phyloP scores from a whole-genome alignment of 2,797 vertebrate genomes.

The Phylloscopus collybita region DNA sequence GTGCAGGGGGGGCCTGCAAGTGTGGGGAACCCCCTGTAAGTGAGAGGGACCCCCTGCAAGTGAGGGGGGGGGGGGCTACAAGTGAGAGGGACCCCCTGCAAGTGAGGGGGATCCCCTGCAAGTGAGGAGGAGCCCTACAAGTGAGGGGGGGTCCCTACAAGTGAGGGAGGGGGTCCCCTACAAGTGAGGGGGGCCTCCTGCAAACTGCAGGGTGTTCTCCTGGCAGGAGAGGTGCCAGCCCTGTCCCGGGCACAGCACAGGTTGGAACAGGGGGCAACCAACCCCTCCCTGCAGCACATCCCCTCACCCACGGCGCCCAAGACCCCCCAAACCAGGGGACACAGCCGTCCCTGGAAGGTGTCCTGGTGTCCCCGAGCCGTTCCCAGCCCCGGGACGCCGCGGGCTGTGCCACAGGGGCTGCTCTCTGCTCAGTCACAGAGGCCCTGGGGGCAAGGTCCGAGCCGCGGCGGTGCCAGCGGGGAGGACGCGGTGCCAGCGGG shows the following conservation, averaged over 20 bases:
- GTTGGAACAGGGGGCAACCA: neutral
- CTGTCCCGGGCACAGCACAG: neutral
- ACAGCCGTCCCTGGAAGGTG: fast-evolving
- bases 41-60: no score
- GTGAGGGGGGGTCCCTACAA: neutral
- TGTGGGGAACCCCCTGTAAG: no score
- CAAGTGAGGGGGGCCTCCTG: no score
- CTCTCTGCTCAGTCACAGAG: neutral
- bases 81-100: neutral
- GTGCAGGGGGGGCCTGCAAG: no score
- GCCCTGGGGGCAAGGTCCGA: neutral
- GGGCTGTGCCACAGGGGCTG: neutral
- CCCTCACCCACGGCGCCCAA: neutral
- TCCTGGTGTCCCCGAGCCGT: neutral
- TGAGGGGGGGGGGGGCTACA: no score
- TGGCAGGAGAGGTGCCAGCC: neutral
- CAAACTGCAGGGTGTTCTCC: fast-evolving
- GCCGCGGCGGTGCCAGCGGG: fast-evolving
- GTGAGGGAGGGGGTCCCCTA: neutral
- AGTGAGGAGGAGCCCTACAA: no score
- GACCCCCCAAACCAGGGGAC: neutral
- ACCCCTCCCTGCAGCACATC: neutral
- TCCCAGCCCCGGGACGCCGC: fast-evolving
- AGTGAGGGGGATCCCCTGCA: neutral
- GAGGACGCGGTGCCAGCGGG: neutral